Evolutionary conservation across 2,888 invertebrate genomes (phyloP), one percentile per base, ranked within the genome.

Genomic region (Eilema depressum): DNA sequence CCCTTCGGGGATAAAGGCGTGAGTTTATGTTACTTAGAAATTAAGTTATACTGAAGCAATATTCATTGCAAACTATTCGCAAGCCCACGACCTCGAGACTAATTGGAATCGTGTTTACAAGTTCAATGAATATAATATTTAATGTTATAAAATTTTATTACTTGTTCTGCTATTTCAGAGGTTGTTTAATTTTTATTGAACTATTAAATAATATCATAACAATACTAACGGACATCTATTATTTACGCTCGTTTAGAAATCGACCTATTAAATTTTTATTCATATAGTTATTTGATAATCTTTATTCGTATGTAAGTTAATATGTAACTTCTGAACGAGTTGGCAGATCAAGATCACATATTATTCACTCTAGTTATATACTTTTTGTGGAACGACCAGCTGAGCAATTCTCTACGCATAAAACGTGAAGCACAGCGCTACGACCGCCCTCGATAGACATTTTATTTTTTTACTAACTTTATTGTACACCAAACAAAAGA

Each of bases 81-180:
- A 76, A 77, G 73, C 68, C 37, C 63, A 64, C 72, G 75, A 79
- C 83, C 83, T 78, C 80, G 68, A 81, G 73, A 69, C 70, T 76
- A 81, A 83, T 81, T 77, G 75, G 69, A 79, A 71, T 83, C 75
- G 83, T 79, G 74, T 77, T 68, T 71, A 75, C 78, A 81, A 81
- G 81, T 82, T 83, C 81, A 81, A 75, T 77, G 78, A 81, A 82
- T 82, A 61, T 82, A 68, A 69, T 82, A 83, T 72, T n/a, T 73
- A 80, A 76, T 71, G 74, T 76, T 78, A 76, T 74, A 76, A 79
- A 82, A 71, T 66, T 69, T 83, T 70, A 83, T 83, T 76, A 65
- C 77, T 59, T 62, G 30, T 74, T 69, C 75, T 69, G 75, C 66
- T 71, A 81, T 77, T 81, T 75, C 66, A 63, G 66, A 68, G 64